These are phyloP conservation scores for Ennomos quercinarius DNA, from an alignment of 2,888 invertebrate species.

Conservation along the genomic window DNA sequence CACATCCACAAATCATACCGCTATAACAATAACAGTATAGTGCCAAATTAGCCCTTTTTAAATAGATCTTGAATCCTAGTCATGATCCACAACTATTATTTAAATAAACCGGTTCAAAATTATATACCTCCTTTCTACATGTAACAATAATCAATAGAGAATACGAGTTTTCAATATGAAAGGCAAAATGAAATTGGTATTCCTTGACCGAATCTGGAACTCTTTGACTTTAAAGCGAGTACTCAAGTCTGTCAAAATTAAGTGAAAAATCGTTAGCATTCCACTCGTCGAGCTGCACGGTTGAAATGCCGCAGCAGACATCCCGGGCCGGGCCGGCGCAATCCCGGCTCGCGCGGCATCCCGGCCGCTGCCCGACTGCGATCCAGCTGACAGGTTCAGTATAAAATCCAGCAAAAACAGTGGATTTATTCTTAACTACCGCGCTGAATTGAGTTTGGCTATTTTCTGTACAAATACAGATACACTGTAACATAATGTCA, in stretches of 20 bases:
- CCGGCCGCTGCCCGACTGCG: slow-evolving; percentile 1
- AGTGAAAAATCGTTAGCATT: slow-evolving; percentile 28
- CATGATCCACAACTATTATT: slow-evolving; percentile 4
- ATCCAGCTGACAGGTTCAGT: neutral
- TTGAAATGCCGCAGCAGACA: slow-evolving; percentile 16
- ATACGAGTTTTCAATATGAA: neutral
- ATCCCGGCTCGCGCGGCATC: slow-evolving; percentile 12
- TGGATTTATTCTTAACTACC: too few species aligned
- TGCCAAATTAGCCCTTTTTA: slow-evolving; percentile 5
- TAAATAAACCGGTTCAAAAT: slow-evolving; percentile 1
- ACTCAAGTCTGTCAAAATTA: slow-evolving; percentile 24
- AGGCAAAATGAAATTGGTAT: slow-evolving; percentile 6
- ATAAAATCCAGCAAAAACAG: too few species aligned
- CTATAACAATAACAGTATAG: neutral
- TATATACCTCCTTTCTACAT: neutral
- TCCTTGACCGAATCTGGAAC: slow-evolving; percentile 4
- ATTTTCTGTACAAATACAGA: too few species aligned
- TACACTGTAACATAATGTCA: too few species aligned
- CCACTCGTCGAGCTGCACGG: slow-evolving; percentile 9
- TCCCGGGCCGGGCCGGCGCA: slow-evolving; percentile 12
- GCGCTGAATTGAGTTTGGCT: too few species aligned
- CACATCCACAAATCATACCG: neutral
- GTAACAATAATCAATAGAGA: slow-evolving; percentile 1
- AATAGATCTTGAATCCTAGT: slow-evolving; percentile 3
- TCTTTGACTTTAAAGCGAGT: slow-evolving; percentile 17